Evolutionary conservation across 1,140 invertebrate species (phyloP), one percentile per base, ranked within the genome.

Genomic region (Zaprionus nigranus): DNA sequence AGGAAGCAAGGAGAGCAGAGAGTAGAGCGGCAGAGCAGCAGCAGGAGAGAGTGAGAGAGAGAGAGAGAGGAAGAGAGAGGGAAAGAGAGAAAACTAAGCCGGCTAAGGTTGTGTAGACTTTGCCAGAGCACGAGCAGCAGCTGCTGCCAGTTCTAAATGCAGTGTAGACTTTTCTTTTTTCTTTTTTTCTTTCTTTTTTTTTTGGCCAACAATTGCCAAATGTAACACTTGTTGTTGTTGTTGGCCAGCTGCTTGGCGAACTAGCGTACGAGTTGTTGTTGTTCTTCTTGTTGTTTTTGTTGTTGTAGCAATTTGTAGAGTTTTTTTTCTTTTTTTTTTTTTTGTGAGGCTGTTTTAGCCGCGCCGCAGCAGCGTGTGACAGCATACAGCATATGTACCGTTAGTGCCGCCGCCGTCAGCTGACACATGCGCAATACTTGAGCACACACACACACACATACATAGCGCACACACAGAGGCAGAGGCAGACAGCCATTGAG

Each of bases 351-450:
- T 51, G 46, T 12, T 51, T 24, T 24, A 62, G 34, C 30, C 49
- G 66, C 56, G 56, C 28, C 60, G 57, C 40, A 5, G n/a, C 36
- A 67, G 64, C 43, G 66, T 68, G 24, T 46, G 40, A 46, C n/a
- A 46, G 64, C 64, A 46, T 67, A 57, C n/a, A 46, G 64, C 64
- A 46, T 67, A 57, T 67, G 53, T 58, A 67, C 53, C 34, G 53
- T 30, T 56, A 76, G 72, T 72, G 51, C 24, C 40, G 51, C 24
- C 40, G 51, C 24, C 11, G 51, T 12, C 40, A 46, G 40, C 40
- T 46, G 40, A 46, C 40, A 82, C 82, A 86, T 86, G 82, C 82
- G 82, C 82, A 87, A 71, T 76, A 51, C 51, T 63, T 70, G 54
- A 60, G 59, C 70, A 63, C 69, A 70, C 71, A 58, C 68, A 76